Base-by-base conservation (phyloP, 1,140 invertebrate genomes). In the Rhagoletis zephyria region DNA sequence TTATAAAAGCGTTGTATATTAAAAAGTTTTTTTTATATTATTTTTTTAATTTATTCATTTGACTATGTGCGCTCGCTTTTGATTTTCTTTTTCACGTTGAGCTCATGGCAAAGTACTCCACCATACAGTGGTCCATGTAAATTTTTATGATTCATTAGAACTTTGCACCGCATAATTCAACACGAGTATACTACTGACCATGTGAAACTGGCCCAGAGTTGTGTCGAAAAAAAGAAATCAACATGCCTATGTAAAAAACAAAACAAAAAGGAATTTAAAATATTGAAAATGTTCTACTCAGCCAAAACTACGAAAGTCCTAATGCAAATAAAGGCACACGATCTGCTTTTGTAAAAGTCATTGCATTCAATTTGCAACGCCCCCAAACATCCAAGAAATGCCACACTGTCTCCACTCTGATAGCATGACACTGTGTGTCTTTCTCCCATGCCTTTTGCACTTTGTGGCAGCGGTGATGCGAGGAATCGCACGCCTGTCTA, bases 401-500 rank as follows among this genome's bases (percentile, higher is more conserved):
- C 51, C 51, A 10, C 51, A 7, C 10, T 56, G 51, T 10, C 5
- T 56, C 10, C 48, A 48, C 45, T n/a, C 16, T 81, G 74, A 81
- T 48, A 19, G 14, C 19, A 14, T 42, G 2, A 7, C 48, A 81
- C 30, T 30, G 30, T 81, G n/a, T 56, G 14, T 40, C 70, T 3
- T 67, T 0, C 30, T 6, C 19, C 5, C 12, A 10, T 56, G 4
- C 2, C 14, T 81, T 81, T 81, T 48, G 42, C 14, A 48, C 48
- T 56, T 81, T n/a, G 14, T 51, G n/a, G 74, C 48, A 81, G 48
- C 45, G 45, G 30, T n/a, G 45, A 59, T 56, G 74, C 74, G 74
- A n/a, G 74, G 45, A 81, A 81, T 81, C 74, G 51, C 74, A 81
- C 74, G 74, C 74, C 74, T 81, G 48, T 48, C 74, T n/a, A 81